Evolutionary conservation across 2,888 invertebrate species (phyloP), one percentile per base, ranked within the genome.

Genomic region (Allacma fusca): DNA sequence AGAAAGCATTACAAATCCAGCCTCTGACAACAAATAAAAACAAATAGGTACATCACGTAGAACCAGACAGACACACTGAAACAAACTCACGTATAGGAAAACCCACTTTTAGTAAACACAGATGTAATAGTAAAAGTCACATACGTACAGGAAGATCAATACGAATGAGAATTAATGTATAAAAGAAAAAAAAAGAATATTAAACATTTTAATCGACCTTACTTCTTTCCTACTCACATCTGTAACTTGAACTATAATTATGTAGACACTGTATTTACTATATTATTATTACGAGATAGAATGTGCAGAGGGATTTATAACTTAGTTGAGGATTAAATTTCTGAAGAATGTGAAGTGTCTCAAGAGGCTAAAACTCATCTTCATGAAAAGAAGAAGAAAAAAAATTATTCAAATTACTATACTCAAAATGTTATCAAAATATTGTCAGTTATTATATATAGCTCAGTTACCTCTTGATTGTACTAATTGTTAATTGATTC

Each of bases 391-490:
- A 26, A 62, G 24, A 62, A 62, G 21, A 57, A 62, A 24, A 62
- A n/a, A 40, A 21, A 43, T 40, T 69, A 29, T 28, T 28, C 29
- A 43, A 43, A 50, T 50, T 50, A 19, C 70, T 70, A 70, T 70
- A 70, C 70, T 70, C 70, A 70, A 72, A 62, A 59, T 72, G 72
- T 72, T 72, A 72, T 70, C 70, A 59, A 72, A 29, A 50, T 72
- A 72, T 72, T 72, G 72, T 72, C 59, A 72, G 72, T 72, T 72
- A 72, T 72, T 72, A 72, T 29, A 72, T 72, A 72, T 72, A 59
- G 59, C 29, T 62, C 44, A 72, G 72, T 72, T 72, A 72, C 72
- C 72, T 50, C 72, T 72, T 72, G 57, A 72, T 72, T 72, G 72
- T 72, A 72, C 72, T 72, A 50, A 72, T 72, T 59, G 59, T 72